A percentile compares a stretch with the other conserved stretches of the same genome.
Evolutionary conservation across 2,113 vertebrate species (phyloP).

Genomic region (Ovis canadensis): DNA sequence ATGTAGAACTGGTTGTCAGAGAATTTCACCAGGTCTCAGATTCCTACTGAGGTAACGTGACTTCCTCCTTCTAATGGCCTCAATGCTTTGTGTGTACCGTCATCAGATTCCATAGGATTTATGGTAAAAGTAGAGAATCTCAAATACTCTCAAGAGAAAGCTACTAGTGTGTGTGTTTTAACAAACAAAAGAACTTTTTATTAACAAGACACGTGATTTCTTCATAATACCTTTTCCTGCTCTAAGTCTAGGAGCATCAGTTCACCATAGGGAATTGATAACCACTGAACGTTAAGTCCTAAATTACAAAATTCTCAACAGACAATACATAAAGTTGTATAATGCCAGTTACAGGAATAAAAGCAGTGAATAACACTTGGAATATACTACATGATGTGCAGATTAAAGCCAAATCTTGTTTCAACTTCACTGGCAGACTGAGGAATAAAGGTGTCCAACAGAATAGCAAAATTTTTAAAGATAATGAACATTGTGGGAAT

Average conservation of each 20-base stretch:
- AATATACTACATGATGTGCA: background rate
- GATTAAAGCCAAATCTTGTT: background rate
- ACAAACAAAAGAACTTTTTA: background rate
- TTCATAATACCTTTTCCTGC: background rate
- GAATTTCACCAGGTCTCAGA: background rate
- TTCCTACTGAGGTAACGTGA: background rate
- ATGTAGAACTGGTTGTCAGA: background rate
- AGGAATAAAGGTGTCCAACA: background rate
- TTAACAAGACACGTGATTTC: background rate
- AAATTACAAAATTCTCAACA: conserved; percentile 4
- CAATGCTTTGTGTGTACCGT: background rate
- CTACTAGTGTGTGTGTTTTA: background rate
- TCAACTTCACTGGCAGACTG: background rate
- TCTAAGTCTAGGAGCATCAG: background rate
- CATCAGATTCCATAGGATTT: background rate
- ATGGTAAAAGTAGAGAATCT: background rate
- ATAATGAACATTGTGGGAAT: background rate
- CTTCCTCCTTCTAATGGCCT: background rate
- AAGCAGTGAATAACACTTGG: background rate
- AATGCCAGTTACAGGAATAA: background rate
- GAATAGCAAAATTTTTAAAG: background rate
- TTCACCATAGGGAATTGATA: background rate
- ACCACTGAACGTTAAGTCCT: background rate
- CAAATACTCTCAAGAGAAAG: background rate
- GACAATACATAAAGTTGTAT: background rate